Conservation (phyloP, 92 coral and sea anemone genomes). For the Scolanthus callimorphus region DNA sequence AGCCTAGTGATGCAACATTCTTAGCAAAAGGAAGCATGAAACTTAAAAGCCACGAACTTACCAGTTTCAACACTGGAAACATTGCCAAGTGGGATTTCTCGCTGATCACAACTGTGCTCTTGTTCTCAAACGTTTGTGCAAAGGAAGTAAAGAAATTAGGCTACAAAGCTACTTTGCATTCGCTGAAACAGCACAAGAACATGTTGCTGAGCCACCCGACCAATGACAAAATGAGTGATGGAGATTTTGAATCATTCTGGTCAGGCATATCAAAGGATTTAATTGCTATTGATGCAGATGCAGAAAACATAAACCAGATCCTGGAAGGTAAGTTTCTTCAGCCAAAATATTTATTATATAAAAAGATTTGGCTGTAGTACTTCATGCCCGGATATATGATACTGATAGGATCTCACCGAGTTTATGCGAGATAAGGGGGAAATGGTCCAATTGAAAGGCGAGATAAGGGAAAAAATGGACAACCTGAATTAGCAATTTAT, state of each 20-base stretch:
- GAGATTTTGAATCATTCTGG: constrained; percentile 57
- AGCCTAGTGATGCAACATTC: constrained; percentile 69
- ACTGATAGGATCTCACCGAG: too few relatives aligned
- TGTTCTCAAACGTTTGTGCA: constrained; percentile 46
- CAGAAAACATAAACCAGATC: constrained; percentile 43
- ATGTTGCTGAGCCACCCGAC: constrained; percentile 56
- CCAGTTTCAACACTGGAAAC: constrained; percentile 51
- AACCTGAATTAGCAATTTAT: too few relatives aligned
- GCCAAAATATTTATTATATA: too few relatives aligned
- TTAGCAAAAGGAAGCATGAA: constrained; percentile 56
- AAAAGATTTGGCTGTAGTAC: too few relatives aligned
- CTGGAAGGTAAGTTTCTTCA: constrained; percentile 42
- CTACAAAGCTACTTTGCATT: constrained; percentile 37
- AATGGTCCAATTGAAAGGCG: too few relatives aligned
- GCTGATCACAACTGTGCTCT: constrained; percentile 67
- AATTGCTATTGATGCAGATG: constrained; percentile 51
- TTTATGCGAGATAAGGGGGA: too few relatives aligned
- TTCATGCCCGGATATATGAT: too few relatives aligned
- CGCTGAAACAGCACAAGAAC: constrained; percentile 58
- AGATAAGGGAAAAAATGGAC: too few relatives aligned
- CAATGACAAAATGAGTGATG: constrained; percentile 50
- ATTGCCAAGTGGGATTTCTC: constrained; percentile 82
- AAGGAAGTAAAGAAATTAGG: constrained; percentile 44
- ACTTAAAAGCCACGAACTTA: constrained; percentile 40
- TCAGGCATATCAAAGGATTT: constrained; percentile 29